Evolutionary conservation across 2,797 vertebrate genomes (phyloP).

Genomic region (Macropus fuliginosus): DNA sequence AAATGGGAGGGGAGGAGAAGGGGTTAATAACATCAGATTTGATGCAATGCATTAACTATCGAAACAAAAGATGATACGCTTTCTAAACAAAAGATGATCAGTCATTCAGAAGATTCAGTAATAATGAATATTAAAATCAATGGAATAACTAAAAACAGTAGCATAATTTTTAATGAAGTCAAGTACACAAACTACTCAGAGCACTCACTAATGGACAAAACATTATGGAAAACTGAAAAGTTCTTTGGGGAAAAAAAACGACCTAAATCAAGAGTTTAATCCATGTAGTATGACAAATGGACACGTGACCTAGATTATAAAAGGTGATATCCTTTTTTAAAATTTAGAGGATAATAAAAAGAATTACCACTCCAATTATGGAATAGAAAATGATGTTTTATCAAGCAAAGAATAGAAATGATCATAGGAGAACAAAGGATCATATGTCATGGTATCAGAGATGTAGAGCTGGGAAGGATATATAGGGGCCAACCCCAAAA

Average conservation of each 20-base stretch:
- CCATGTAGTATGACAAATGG: neutral
- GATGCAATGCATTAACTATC: neutral
- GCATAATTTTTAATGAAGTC: neutral
- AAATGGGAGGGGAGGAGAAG: neutral
- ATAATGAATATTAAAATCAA: neutral
- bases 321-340: neutral
- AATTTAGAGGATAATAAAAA: too few species aligned
- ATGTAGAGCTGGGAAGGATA: too few species aligned
- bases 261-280: neutral
- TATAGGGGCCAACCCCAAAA: neutral
- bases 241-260: neutral
- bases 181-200: neutral
- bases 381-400: neutral
- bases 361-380: neutral
- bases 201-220: neutral
- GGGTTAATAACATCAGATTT: neutral
- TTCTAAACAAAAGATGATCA: neutral
- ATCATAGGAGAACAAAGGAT: neutral
- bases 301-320: neutral
- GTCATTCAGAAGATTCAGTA: neutral
- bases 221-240: neutral
- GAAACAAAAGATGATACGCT: neutral
- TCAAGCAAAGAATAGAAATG: neutral
- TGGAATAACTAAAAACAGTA: neutral
- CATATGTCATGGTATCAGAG: neutral